Evolutionary conservation across 1,140 invertebrate species (phyloP), one percentile per base, ranked within the genome.

Genomic region (Drosophila kikkawai): DNA sequence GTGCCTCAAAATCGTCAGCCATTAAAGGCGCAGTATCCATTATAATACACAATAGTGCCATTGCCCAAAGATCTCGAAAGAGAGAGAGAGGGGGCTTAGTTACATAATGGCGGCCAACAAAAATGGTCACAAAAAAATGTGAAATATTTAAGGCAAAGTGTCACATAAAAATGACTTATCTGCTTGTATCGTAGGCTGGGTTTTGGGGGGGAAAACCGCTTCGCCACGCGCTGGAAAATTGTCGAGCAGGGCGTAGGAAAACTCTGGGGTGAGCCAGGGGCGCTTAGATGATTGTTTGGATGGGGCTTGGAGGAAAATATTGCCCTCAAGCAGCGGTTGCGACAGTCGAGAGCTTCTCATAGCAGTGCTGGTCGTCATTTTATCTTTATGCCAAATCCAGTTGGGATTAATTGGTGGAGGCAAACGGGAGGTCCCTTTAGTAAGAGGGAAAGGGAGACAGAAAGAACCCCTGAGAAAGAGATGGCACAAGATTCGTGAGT

Each of bases 131-230:
- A 83, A 78, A 91, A 91, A 85, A 88, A 91, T 77, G 87, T 83
- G 87, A 91, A 91, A 91, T 91, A 87, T 91, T 91, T 91, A 91
- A 91, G 87, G 87, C 83, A 87, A 91, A 91, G 87, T 91, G 83
- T 91, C 87, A 91, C 87, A 91, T 91, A 91, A 91, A 91, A 91
- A 91, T 91, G 87, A 91, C 87, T 91, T 91, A 91, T 91, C 87
- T 90, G 79, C 85, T 81, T 78, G 85, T 90, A 90, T 84, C 85
- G 83, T 80, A 81, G 88, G 84, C 63, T 67, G 53, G 74, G 66
- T 19, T 63, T 65, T 19, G 19, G 78, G 78, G 76, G 76, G 74
- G 59, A 69, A 75, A 80, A 74, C 57, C 75, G 64, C 73, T 59
- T 41, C 53, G 84, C 84, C 85, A 88, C 85, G 84, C 84, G 85